A percentile compares a stretch with the other conserved stretches of the same genome.
Conservation (phyloP, 1,140 invertebrate species). For the Lethocerus indicus region DNA sequence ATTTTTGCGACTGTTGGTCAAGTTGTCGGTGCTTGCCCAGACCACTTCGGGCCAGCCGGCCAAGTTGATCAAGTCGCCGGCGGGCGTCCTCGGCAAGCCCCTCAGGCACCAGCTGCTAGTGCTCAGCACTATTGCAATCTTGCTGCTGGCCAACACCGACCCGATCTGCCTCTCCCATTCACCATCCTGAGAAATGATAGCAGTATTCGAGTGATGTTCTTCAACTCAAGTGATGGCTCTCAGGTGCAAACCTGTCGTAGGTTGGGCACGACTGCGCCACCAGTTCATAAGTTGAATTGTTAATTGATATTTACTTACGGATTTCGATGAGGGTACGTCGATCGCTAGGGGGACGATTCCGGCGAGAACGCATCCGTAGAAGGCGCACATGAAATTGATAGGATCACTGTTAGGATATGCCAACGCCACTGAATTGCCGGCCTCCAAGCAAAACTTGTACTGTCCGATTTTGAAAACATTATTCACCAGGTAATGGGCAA, state of each 20-base stretch:
- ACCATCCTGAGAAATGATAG: conserved; percentile 46
- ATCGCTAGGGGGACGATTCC: conserved; percentile 96
- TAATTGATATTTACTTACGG: conserved; percentile 32
- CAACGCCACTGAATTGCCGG: conserved; percentile 86
- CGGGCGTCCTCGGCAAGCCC: conserved; percentile 82
- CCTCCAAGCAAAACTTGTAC: conserved; percentile 57
- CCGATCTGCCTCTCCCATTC: conserved; percentile 96
- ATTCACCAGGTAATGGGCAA: conserved; percentile 89
- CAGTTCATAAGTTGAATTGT: no score
- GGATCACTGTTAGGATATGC: conserved; percentile 99
- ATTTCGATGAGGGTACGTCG: conserved; percentile 88
- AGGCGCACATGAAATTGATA: conserved; percentile 93
- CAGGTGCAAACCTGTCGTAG: not conserved
- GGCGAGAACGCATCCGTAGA: conserved; percentile 95
- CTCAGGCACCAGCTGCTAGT: conserved; percentile 97
- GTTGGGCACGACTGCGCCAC: no score
- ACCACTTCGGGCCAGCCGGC: conserved; percentile 93
- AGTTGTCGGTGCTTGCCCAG: conserved; percentile 95
- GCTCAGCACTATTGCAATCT: conserved; percentile 84
- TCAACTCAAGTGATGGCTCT: not conserved
- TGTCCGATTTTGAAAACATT: conserved; percentile 74
- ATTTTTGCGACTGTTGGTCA: conserved; percentile 88
- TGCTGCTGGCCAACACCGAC: conserved; percentile 90
- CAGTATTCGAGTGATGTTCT: not conserved
- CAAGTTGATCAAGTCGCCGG: conserved; percentile 84